Base-by-base conservation (phyloP, 2,888 invertebrate genomes). In the Agrochola lota region DNA sequence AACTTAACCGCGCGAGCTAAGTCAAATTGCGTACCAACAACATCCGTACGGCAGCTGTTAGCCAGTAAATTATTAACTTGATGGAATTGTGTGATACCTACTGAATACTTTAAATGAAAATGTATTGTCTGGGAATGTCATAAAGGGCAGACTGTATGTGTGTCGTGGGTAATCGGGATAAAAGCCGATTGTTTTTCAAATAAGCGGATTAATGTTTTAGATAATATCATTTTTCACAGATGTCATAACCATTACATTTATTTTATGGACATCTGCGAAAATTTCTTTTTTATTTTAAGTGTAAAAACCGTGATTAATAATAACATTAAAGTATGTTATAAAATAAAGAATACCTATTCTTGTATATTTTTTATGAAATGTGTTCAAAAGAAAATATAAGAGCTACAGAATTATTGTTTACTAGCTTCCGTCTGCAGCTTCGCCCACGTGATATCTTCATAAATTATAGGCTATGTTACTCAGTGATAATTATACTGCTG, bases 11-110 rank as follows among this genome's bases (percentile, higher is more conserved):
- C 60, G 49, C 77, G 71, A 62, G 67, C 52, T 73, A 73, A 80
- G 74, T 79, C 74, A 82, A 76, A 74, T 85, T 85, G 78, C 80
- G 83, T 83, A 77, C 76, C n/a, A 40, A 57, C 52, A 62, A 67
- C 71, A 80, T 64, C 49, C 74, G 70, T 52, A 66, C 12, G 66
- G 62, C 85, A 85, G 79, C 74, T 85, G 82, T 77, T 81, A 49
- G 62, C 17, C 49, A 64, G 40, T 85, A 76, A 74, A 77, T 77
- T 79, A 82, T 80, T 79, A 67, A 80, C 49, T 69, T 69, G 59
- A 82, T 80, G 79, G 79, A 77, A 70, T 75, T 72, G 35, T 79
- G 59, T 74, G 79, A 20, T 73, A 67, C 62, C 73, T 62, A 40
- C 71, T 67, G 72, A 84, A 84, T 75, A 69, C 69, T 84, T 78